Evolutionary conservation across 2,113 vertebrate genomes (phyloP), one percentile per base, ranked within the genome.

Genomic region (Gavia stellata): DNA sequence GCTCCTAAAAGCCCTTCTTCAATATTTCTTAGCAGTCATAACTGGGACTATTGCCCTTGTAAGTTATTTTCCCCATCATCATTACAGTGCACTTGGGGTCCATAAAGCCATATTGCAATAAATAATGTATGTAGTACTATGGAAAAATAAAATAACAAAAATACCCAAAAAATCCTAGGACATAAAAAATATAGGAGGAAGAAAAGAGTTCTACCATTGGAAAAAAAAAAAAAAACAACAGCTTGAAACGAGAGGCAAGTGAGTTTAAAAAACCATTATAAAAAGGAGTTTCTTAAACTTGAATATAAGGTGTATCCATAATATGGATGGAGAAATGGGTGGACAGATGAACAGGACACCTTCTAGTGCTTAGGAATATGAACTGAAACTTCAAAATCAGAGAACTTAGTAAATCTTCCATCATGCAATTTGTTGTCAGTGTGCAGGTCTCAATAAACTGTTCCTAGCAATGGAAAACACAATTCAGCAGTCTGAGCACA

Each of bases 21-120:
- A 73, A 44, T 87, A 36, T 86, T 88, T 86, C 82, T 44, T 8
- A 59, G 33, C 28, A 61, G 52, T 53, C 58, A 28, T 63, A 65
- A 70, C 20, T 17, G 29, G 78, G 65, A 65, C 94, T 92, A 65
- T 88, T 75, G 33, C 63, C n/a, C 71, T 61, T 88, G 28, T 55
- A 94, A 90, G 74, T 80, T 92, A 68, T 96, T 96, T 92, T 75
- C 73, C 38, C n/a, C 63, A n/a, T 58, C 31, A 17, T n/a, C 28
- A 4, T 87, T 79, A 85, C 4, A 9, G 71, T 4, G 31, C 92
- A 53, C 45, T 83, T 26, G 82, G 74, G 88, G 62, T 88, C 34
- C 40, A 31, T 94, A 92, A 95, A 96, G 5, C 1, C 18, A 6
- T 16, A 34, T 17, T 75, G 52, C 49, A 79, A 47, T 88, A 92